Conservation (phyloP, 2,113 vertebrate genomes). For the Macrotis lagotis region DNA sequence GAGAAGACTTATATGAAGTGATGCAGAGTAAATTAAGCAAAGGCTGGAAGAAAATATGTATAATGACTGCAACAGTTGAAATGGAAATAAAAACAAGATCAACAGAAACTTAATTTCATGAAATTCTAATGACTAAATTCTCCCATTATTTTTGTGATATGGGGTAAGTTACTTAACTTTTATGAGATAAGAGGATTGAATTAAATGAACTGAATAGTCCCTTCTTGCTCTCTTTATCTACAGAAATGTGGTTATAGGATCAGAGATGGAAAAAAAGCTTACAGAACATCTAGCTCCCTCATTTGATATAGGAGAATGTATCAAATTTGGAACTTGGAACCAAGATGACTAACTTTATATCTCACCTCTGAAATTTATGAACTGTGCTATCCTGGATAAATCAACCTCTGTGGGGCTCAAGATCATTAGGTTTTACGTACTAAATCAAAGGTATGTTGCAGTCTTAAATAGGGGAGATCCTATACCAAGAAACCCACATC, state of each 20-base stretch:
- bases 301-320: not conserved
- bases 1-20: too few species aligned
- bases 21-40: too few species aligned
- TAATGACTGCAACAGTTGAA: not conserved
- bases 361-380: not conserved
- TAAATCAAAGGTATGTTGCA: not conserved
- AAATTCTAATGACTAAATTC: not conserved
- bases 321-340: not conserved
- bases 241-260: not conserved
- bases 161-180: not conserved
- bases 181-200: not conserved
- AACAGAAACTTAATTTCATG: not conserved
- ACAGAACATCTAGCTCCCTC: not conserved
- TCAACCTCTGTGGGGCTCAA: too few species aligned
- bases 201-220: not conserved
- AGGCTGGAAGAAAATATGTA: too few species aligned
- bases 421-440: not conserved
- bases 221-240: not conserved
- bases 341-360: not conserved
- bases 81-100: not conserved
- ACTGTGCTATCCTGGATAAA: not conserved
- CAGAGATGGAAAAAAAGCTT: not conserved
- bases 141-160: not conserved
- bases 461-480: not conserved
- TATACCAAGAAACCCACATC: not conserved